Base-by-base conservation (phyloP, 1,140 invertebrate species). In the Pinna nobilis region DNA sequence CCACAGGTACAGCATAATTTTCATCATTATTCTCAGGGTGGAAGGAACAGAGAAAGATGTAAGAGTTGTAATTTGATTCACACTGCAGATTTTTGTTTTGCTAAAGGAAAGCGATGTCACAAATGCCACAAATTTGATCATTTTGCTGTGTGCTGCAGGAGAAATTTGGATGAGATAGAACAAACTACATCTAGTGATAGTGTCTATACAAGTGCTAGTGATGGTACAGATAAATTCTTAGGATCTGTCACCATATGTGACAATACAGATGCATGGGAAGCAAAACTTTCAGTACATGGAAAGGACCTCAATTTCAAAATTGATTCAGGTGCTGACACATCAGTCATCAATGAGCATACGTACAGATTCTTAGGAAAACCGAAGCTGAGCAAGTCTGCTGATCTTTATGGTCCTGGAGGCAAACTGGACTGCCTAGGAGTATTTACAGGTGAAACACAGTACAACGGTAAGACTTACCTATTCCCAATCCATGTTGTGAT, bases 121-220 rank as follows among this genome's bases (percentile, higher is more conserved):
- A n/a, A n/a, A 11, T 55, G 59, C 49, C 33, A 57, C 33, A 61
- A 70, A 23, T 41, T 61, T 35, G 68, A 63, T 61, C 69, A 71
- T 28, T 71, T 71, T 55, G 69, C 47, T 3, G n/a, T 41, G 13
- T 63, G 69, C 30, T 64, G 69, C 64, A 32, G 57, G 25, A 47
- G 33, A 23, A 53, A 53, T 49, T 7, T 66, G 23, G 37, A 28
- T 9, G 63, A 66, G 53, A 39, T 51, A 33, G 7, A 51, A 49
- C 41, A 64, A 15, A 20, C 25, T 28, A 44, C 25, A 32, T 28
- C 25, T 28, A 28, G 20, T 11, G 35, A n/a, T n/a, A n/a, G n/a
- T n/a, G n/a, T n/a, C n/a, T n/a, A n/a, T n/a, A n/a, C n/a, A n/a
- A n/a, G n/a, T n/a, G n/a, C n/a, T n/a, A n/a, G n/a, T n/a, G 25